Evolutionary conservation across 2,797 vertebrate genomes (phyloP), one percentile per base, ranked within the genome.

Genomic region (Anniella stebbinsi): DNA sequence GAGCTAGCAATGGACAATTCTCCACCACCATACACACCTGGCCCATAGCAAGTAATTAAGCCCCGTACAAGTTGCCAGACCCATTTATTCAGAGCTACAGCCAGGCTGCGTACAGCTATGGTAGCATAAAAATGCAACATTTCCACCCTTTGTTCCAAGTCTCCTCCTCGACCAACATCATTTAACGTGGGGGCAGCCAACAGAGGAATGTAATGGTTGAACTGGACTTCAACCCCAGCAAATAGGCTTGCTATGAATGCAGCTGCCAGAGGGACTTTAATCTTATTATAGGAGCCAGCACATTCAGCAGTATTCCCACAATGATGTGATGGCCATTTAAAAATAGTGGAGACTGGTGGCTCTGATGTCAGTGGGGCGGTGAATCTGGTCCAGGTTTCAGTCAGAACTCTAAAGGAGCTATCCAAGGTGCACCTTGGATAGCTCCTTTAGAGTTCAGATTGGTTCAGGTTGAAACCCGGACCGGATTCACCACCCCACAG

Each of bases 401-500:
- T 51, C 51, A 9, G 51, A 51, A 51, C 51, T 51, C 51, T 51
- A 11, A 51, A 51, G 51, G 51, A 51, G 7, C 51, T 51, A 51
- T 51, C 51, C 51, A 51, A 51, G 45, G 45, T 45, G 45, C 45
- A 45, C 45, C 45, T 45, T 45, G 45, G 45, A 45, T 45, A 51
- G 51, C 7, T 5, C 51, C 51, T 51, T 51, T 51, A 51, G 51
- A 51, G 9, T 10, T 51, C 51, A 5, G 51, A 51, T 11, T 51
- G 51, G 51, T 51, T 51, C 51, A 9, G 51, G 10, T 8, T 51
- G 4, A 8, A 51, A 51, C 51, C 51, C 10, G 51, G 51, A 51
- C 10, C 10, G 9, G 51, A 51, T 51, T 51, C 51, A 51, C 7
- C 10, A 11, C 51, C 17, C 94, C 93, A 95, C 9, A 92, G 94